These are phyloP conservation scores for Leucophenga montana DNA, from an alignment of 2,888 invertebrate species.

Conservation along the genomic window DNA sequence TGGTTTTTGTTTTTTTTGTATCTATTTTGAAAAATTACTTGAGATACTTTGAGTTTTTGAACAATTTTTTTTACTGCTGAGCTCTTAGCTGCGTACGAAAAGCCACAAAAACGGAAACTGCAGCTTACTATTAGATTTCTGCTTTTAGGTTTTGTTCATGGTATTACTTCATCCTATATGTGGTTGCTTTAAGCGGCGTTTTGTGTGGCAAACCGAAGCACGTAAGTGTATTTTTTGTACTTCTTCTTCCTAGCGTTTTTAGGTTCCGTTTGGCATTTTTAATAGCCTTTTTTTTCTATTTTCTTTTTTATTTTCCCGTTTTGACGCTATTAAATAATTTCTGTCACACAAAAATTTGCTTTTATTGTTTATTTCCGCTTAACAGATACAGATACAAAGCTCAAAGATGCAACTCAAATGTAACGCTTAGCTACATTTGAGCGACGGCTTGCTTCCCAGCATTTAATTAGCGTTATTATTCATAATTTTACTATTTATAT, in stretches of 20 bases:
- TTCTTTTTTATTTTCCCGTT: constrained; percentile 30
- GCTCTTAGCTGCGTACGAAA: constrained; percentile 41
- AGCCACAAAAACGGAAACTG: constrained; percentile 55
- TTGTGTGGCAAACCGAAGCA: constrained; percentile 53
- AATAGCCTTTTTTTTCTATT: constrained; percentile 26
- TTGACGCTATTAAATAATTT: constrained; percentile 67
- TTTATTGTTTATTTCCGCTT: constrained; percentile 64
- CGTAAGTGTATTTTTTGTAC: constrained; percentile 43
- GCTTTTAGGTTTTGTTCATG: constrained; percentile 58
- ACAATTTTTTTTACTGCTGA: constrained; percentile 13
- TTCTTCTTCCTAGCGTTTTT: constrained; percentile 33
- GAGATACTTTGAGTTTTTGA: constrained; percentile 10
- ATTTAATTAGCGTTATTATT: constrained; percentile 61
- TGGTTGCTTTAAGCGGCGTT: constrained; percentile 25
- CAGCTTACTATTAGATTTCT: constrained; percentile 50
- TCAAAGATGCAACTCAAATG: neutral
- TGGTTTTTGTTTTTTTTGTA: neutral
- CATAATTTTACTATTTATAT: constrained; percentile 57
- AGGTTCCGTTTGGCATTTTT: constrained; percentile 28
- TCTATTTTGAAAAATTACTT: constrained; percentile 8
- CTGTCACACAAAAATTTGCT: constrained; percentile 66
- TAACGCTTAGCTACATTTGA: neutral
- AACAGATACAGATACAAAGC: neutral
- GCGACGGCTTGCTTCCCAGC: constrained; percentile 50
- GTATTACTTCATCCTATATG: constrained; percentile 49